These are phyloP conservation scores for Ectropis crepuscularia DNA, from an alignment of 2,888 invertebrate species.

Conservation along the genomic window DNA sequence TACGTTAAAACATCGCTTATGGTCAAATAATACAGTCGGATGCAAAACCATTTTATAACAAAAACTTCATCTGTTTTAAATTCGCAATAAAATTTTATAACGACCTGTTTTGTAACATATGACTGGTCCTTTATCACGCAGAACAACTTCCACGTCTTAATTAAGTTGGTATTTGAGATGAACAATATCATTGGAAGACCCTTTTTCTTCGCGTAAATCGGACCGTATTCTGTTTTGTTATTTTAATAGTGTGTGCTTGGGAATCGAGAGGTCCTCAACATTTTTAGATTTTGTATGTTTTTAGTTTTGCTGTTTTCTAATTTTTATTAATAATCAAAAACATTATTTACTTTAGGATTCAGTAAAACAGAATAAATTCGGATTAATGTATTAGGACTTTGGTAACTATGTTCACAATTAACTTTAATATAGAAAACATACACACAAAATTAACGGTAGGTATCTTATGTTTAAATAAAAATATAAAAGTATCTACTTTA, in stretches of 20 bases:
- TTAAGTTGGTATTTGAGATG: constrained; percentile 46
- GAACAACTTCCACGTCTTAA: constrained; percentile 49
- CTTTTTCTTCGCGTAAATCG: constrained; percentile 44
- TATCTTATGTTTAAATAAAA: too few species aligned
- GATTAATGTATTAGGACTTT: too few species aligned
- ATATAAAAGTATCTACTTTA: too few species aligned
- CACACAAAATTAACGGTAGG: too few species aligned
- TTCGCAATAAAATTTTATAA: constrained; percentile 35
- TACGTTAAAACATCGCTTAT: too few species aligned
- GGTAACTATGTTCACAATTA: too few species aligned
- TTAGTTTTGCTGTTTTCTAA: too few species aligned
- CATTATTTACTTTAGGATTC: too few species aligned
- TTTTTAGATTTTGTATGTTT: constrained; percentile 26
- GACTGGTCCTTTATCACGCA: constrained; percentile 37
- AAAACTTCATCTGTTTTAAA: constrained; percentile 10
- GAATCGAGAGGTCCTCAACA: constrained; percentile 42
- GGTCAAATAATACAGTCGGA: background rate
- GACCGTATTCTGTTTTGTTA: constrained; percentile 51
- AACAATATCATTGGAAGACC: constrained; percentile 41
- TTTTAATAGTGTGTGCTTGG: constrained; percentile 49
- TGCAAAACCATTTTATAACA: background rate
- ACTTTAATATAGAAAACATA: too few species aligned
- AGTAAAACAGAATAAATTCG: too few species aligned
- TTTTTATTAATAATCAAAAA: too few species aligned
- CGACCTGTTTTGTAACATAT: constrained; percentile 17